phyloP scores from a whole-genome alignment of 2,888 invertebrate genomes.

The Acleris emargana region DNA sequence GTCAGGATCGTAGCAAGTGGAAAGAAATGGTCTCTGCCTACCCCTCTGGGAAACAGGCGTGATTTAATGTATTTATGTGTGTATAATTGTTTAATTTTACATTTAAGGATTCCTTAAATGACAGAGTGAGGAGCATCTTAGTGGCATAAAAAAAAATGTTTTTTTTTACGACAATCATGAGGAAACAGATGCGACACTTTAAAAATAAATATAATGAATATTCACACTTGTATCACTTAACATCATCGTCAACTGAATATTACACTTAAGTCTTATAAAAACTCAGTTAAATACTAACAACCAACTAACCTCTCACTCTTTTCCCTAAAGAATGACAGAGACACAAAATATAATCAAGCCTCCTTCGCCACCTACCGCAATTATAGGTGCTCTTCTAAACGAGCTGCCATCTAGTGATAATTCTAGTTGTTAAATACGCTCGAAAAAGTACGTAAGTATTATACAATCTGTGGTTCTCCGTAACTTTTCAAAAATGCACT shows the following conservation, averaged over 20 bases:
- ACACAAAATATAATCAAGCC: conserved; percentile 1
- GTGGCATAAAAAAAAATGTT: too few relatives aligned
- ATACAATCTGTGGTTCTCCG: not conserved
- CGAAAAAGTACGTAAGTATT: not conserved
- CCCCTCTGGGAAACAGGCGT: too few relatives aligned
- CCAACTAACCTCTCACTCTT: conserved; percentile 3
- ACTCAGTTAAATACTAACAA: conserved; percentile 5
- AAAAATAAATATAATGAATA: too few relatives aligned
- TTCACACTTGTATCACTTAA: not conserved
- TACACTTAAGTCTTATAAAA: not conserved
- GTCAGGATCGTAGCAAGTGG: too few relatives aligned
- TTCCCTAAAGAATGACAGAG: not conserved
- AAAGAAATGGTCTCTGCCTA: too few relatives aligned
- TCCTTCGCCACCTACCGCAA: conserved; percentile 7
- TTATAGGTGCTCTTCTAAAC: conserved; percentile 27
- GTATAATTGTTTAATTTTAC: too few relatives aligned
- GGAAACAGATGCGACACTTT: too few relatives aligned
- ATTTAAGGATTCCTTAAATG: too few relatives aligned
- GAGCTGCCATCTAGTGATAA: conserved; percentile 18
- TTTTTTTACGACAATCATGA: too few relatives aligned
- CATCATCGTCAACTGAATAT: not conserved
- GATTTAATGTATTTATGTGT: too few relatives aligned
- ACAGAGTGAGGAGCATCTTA: too few relatives aligned
- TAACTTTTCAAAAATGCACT: not conserved
- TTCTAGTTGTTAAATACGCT: conserved; percentile 1